Evolutionary conservation across 1,140 invertebrate species (phyloP).

Genomic region (Cotesia vestalis): DNA sequence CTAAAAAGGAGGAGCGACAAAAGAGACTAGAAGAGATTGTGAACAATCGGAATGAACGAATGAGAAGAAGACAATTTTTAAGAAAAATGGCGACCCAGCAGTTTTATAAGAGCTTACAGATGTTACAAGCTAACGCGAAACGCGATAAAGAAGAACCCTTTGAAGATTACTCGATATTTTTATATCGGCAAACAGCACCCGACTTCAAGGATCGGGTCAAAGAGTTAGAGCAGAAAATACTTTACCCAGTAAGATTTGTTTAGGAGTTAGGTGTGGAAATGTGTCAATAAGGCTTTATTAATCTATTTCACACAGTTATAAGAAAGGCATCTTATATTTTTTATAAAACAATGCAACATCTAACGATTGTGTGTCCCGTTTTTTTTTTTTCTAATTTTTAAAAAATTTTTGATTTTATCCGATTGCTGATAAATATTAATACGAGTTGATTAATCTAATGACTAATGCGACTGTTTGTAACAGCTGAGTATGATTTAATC

Average conservation of each 20-base stretch:
- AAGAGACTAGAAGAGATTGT: conserved; percentile 75
- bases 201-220: conserved; percentile 81
- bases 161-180: conserved; percentile 79
- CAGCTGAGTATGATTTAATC: not conserved
- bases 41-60: conserved; percentile 72
- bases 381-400: conserved; percentile 8
- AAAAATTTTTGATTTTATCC: not conserved
- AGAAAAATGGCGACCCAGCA: conserved; percentile 76
- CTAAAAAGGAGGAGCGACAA: conserved; percentile 72
- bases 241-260: conserved; percentile 74
- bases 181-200: conserved; percentile 77
- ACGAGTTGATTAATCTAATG: too few relatives aligned
- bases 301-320: conserved; percentile 1
- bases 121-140: conserved; percentile 75
- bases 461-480: conserved; percentile 1
- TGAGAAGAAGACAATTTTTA: conserved; percentile 72
- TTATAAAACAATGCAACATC: not conserved
- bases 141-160: conserved; percentile 70
- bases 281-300: conserved; percentile 31
- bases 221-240: conserved; percentile 78
- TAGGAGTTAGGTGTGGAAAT: conserved; percentile 14
- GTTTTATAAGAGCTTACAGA: conserved; percentile 81
- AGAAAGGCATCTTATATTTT: not conserved
- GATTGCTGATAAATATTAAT: conserved; percentile 11
- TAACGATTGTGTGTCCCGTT: conserved; percentile 7